Base-by-base conservation (phyloP, 2,113 vertebrate species). In the Platycercus adscitus region DNA sequence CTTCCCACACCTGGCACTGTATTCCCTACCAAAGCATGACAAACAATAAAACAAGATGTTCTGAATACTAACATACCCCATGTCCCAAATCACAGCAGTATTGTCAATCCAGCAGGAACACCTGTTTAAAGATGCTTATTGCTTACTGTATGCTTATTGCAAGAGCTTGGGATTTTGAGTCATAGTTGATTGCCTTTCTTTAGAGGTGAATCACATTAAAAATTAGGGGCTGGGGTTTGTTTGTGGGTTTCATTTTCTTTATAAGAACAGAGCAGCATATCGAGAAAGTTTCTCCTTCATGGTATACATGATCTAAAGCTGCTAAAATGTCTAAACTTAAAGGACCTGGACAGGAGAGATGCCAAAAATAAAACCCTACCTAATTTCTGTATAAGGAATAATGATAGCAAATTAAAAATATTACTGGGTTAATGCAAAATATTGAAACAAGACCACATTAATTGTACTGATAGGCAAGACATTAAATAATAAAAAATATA, bases 401-500 rank as follows among this genome's bases (percentile, higher is more conserved):
- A 89, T 63, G 47, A 39, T n/a, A 86, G 25, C 23, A 64, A 95
- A 85, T 79, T 78, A 46, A 66, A 69, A 95, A 87, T 83, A 91
- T 52, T 64, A 78, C 10, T n/a, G 31, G 6, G 16, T 55, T 88
- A 52, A 56, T 85, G 31, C 8, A 94, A 95, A 91, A 95, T 53
- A 29, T 8, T 91, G 80, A 96, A 73, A 78, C 13, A 69, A 87
- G 53, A 31, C 9, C 58, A 88, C 28, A 44, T 73, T 60, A 72
- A 93, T 41, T 8, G 18, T 23, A 85, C n/a, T 25, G 81, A 80
- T 14, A 86, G 11, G 3, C 23, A 95, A 93, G 37, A 66, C 15
- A 86, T 70, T 33, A 93, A 85, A 81, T 10, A 91, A 95, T 91
- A 84, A 85, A 89, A 88, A 60, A 25, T 35, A 69, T 52, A 87